Conservation (phyloP, 53 echinoderm and acorn worm species). For the Henricia sp. region DNA sequence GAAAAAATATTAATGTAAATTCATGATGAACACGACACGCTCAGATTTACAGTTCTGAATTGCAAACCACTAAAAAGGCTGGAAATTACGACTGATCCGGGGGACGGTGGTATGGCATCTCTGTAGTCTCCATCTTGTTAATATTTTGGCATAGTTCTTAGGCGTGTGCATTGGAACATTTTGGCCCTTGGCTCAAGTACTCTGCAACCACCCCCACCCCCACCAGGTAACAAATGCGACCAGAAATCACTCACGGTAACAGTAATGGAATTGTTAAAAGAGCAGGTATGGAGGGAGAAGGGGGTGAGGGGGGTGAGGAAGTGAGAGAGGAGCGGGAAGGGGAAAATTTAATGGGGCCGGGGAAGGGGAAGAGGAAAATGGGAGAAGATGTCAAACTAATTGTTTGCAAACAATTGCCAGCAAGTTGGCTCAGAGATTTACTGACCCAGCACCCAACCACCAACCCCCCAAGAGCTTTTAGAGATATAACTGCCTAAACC, state of each 20-base stretch:
- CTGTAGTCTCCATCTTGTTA: neutral
- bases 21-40: slow-evolving; percentile 52
- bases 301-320: slow-evolving; percentile 24
- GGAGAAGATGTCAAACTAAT: no score
- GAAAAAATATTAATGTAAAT: slow-evolving; percentile 55
- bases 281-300: neutral
- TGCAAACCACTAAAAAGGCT: slow-evolving; percentile 51
- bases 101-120: neutral
- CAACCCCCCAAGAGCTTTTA: no score
- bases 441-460: no score
- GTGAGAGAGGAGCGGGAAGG: neutral
- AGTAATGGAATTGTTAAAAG: slow-evolving; percentile 36
- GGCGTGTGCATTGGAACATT: slow-evolving; percentile 8
- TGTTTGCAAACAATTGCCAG: slow-evolving; percentile 16
- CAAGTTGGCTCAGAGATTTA: no score
- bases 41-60: slow-evolving; percentile 52
- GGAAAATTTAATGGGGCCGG: neutral
- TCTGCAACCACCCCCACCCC: slow-evolving; percentile 29
- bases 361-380: neutral
- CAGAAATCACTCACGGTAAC: slow-evolving; percentile 59
- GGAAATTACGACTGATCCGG: slow-evolving; percentile 35
- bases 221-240: slow-evolving; percentile 48
- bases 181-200: slow-evolving; percentile 49
- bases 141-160: neutral
- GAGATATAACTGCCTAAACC: no score